Evolutionary conservation across 2,797 vertebrate genomes (phyloP), one percentile per base, ranked within the genome.

Genomic region (Gallinago solitaria): DNA sequence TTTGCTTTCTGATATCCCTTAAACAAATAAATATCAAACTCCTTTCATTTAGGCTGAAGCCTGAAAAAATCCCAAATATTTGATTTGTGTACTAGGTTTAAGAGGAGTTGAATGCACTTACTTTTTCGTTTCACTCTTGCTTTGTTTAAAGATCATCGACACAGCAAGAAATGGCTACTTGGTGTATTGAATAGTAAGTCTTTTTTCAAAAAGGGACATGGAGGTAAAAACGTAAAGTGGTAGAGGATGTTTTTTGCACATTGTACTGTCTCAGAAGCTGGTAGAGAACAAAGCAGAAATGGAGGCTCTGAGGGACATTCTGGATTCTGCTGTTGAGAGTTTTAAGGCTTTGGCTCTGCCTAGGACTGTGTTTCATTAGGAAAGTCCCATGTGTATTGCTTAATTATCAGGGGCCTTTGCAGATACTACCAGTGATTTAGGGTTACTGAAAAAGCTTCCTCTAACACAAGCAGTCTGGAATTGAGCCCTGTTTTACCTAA

Each of bases 191-290:
- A 21, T 43, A 57, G 32, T 35, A 18, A 67, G 17, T 20, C 25
- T 6, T 47, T 4, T 59, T 84, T 60, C 16, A 35, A 47, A 43
- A 79, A 65, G 19, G 15, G 17, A 28, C 14, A 4, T 7, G 9
- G 16, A 64, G 11, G 6, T 3, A 41, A 61, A 83, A 65, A 51
- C 0, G 1, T 53, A 28, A 48, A 75, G 17, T 1, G 2, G 19
- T 17, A 28, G 60, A 67, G 12, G 6, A 51, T 28, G 7, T 13
- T 83, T 61, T 73, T 37, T 41, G 23, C 15, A 32, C 5, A 2
- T 23, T 25, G 18, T 50, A 13, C 7, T 75, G 16, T 63, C 9
- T 73, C 17, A 23, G 51, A 65, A 69, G 39, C 4, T 83, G 35
- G 11, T 73, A 60, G 61, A 83, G 18, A 65, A 5, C 28, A 77